phyloP scores from a whole-genome alignment of 2,113 vertebrate species.

The Amblyornis subalaris region DNA sequence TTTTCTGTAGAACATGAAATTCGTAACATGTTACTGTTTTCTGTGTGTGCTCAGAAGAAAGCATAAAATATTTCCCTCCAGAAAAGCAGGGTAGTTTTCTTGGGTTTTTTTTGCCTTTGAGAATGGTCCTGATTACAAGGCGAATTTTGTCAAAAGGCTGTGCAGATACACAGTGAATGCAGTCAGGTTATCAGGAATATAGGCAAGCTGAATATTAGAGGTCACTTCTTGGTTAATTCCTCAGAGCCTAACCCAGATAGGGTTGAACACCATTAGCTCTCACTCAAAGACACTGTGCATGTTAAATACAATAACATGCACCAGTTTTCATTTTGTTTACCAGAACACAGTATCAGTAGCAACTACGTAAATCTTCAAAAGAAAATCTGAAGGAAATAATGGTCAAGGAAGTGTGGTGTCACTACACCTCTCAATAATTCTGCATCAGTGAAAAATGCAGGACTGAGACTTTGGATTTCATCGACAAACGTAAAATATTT shows the following conservation, averaged over 20 bases:
- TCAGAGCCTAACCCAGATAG: not conserved
- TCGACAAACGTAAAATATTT: not conserved
- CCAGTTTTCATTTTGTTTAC: conserved; percentile 2
- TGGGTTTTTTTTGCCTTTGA: not conserved
- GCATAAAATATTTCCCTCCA: not conserved
- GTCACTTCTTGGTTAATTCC: conserved; percentile 14
- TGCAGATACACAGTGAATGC: not conserved
- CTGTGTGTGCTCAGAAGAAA: not conserved
- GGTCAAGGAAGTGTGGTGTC: not conserved
- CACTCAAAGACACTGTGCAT: not conserved
- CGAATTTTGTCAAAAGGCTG: not conserved
- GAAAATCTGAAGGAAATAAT: not conserved
- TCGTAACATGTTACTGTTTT: not conserved
- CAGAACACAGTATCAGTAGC: not conserved
- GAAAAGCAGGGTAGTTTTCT: not conserved
- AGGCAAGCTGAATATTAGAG: not conserved
- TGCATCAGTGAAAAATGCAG: not conserved
- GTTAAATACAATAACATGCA: not conserved
- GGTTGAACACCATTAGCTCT: not conserved
- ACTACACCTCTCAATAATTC: not conserved
- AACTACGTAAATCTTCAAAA: not conserved
- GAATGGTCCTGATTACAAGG: not conserved
- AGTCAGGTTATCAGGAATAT: not conserved
- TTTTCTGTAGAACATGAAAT: not conserved
- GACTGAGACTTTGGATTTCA: not conserved